Base-by-base conservation (phyloP, 2,888 invertebrate species). In the Malthinus seriepunctatus region DNA sequence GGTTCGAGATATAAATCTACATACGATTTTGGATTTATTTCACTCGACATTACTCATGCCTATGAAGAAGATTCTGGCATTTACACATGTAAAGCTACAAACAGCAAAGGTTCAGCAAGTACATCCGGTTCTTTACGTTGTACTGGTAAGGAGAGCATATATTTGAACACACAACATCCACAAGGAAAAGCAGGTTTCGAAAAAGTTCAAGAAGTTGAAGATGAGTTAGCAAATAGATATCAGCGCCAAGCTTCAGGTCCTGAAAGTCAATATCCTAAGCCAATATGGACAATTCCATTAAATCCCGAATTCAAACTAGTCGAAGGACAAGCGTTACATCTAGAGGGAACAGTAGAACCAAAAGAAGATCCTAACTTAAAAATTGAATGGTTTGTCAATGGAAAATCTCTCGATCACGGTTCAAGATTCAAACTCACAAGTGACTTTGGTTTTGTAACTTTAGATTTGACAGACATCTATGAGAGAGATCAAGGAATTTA, bases 21-120 rank as follows among this genome's bases (percentile, higher is more conserved):
- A 10, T 93, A 95, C 74, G 98, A 99, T 77, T 98, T 99, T 78
- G 98, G 98, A 56, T 95, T 92, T 73, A 93, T 97, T 8, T 89
- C 95, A 10, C 82, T 99, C 69, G 96, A 97, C 73, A 86, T 97
- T 63, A 88, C 84, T 53, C 91, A 93, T 67, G 87, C 91, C 0
- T 94, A 95, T 73, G 90, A 91, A 63, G 93, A 95, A 81, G 95
- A 97, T 79, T 94, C 93, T 53, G 97, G 96, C 47, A 86, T 95
- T 63, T 93, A 94, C 70, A 93, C 91, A 32, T 93, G 93, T 73
- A 93, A 90, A 78, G 95, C 95, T 10, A 91, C 89, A 1, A 95
- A 95, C 74, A 89, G 84, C 68, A 93, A 90, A 76, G 95, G 95
- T 31, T 88, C 89, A 3, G 95, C 93, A n/a, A 88, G 92, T 50